Conservation (phyloP, 2,113 vertebrate genomes). For the Caracal caracal region DNA sequence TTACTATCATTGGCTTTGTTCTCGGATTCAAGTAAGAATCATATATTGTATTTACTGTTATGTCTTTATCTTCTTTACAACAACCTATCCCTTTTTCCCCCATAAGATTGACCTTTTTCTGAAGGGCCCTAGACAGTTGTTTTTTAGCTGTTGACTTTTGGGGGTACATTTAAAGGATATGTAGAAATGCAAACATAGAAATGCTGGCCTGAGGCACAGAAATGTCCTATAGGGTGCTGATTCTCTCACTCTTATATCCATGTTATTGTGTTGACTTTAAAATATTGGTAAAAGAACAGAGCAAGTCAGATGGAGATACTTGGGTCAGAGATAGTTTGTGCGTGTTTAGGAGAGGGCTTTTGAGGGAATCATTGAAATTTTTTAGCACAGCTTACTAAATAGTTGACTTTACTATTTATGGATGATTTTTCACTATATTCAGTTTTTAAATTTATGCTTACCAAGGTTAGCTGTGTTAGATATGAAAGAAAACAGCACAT, state of each 20-base stretch:
- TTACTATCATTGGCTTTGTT: background rate
- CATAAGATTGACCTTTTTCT: background rate
- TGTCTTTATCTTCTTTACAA: background rate
- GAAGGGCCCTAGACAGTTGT: background rate
- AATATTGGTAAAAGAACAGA: background rate
- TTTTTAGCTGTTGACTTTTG: background rate
- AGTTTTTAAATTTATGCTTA: background rate
- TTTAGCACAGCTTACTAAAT: slow-evolving; percentile 19
- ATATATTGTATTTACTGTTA: background rate
- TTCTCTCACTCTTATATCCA: background rate
- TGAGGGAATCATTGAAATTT: background rate
- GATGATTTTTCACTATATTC: background rate
- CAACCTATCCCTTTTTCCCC: background rate
- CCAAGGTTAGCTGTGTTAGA: background rate
- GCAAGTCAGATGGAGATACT: background rate
- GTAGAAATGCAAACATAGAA: background rate
- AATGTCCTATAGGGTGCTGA: background rate
- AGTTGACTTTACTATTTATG: slow-evolving; percentile 19
- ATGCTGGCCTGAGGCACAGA: background rate
- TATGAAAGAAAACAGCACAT: background rate
- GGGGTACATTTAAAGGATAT: background rate
- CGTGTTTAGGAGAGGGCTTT: slow-evolving; percentile 15
- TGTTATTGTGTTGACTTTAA: background rate
- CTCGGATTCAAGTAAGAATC: background rate
- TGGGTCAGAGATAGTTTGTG: background rate